Evolutionary conservation across 2,797 vertebrate genomes (phyloP), one percentile per base, ranked within the genome.

Genomic region (Enteromius unitaeniatus): DNA sequence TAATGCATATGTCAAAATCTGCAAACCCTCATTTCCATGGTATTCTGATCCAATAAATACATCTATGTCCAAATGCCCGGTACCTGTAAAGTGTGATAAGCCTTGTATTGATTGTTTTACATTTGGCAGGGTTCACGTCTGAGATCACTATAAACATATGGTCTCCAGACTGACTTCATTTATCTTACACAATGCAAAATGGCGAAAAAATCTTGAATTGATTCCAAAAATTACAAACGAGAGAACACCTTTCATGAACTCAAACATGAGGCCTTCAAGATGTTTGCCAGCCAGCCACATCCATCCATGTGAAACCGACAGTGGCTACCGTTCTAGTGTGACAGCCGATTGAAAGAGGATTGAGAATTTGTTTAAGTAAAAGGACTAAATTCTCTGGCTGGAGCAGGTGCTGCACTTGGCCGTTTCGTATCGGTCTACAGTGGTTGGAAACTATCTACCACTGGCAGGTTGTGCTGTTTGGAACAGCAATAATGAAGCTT

Each of bases 121-220:
- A 82, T 40, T 82, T 86, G 81, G 77, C 58, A 67, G 21, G 14
- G 42, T 11, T 34, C 6, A 21, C 26, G 37, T 76, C 51, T 72
- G 42, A 37, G 74, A 82, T 83, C 79, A 79, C 23, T 55, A 49
- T 70, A 45, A 7, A 2, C 85, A 88, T 84, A 87, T 88, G 86
- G 64, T 74, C 65, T 79, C 78, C 87, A 88, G 85, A 85, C 75
- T 0, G 9, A 65, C 42, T 84, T 84, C 45, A 81, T 85, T 87
- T 85, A 85, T 88, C 83, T 84, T 75, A 78, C 67, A 77, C 49
- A 75, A 55, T 77, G 49, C 42, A 53, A 68, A 55, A 83, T 8
- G 28, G 55, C 0, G 26, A 72, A 7, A 55, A 70, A 77, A 79
- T 49, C 28, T 31, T 64, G 9, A 31, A 37, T 26, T 23, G 68